Evolutionary conservation across 2,797 vertebrate species (phyloP).

Genomic region (Australoheros facetus): DNA sequence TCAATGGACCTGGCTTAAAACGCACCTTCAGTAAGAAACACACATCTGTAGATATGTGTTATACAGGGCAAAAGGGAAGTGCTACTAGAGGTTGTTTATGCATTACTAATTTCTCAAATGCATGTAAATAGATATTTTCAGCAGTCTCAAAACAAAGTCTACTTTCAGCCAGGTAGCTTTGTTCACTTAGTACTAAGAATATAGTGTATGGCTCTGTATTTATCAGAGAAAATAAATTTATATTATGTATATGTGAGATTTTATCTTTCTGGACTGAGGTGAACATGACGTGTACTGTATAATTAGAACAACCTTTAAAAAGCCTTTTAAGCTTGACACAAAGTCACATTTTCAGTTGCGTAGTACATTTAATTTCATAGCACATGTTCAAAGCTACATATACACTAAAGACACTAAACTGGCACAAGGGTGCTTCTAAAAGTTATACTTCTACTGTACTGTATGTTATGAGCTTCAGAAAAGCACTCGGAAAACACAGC

Average conservation of each 20-base stretch:
- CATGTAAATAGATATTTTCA: background rate
- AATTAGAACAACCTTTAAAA: background rate
- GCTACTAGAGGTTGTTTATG: background rate
- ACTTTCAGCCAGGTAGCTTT: background rate
- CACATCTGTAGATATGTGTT: background rate
- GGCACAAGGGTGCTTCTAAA: background rate
- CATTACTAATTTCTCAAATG: background rate
- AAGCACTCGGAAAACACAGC: background rate
- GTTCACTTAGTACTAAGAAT: background rate
- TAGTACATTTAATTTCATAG: background rate
- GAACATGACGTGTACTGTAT: background rate
- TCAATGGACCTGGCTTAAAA: conserved; percentile 15
- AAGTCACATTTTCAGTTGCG: background rate
- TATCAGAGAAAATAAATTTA: background rate
- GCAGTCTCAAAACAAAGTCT: background rate
- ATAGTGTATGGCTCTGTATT: background rate
- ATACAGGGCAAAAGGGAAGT: background rate
- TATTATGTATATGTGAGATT: no score
- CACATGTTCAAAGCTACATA: background rate
- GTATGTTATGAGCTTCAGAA: background rate
- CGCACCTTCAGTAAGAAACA: background rate
- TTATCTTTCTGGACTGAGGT: background rate
- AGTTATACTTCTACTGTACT: background rate
- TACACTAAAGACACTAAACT: background rate
- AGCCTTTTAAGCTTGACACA: background rate